Percentiles rank a stretch among this genome's conserved stretches.
Evolutionary conservation across 2,797 vertebrate species (phyloP).

Genomic region (Clarias laeviceps): DNA sequence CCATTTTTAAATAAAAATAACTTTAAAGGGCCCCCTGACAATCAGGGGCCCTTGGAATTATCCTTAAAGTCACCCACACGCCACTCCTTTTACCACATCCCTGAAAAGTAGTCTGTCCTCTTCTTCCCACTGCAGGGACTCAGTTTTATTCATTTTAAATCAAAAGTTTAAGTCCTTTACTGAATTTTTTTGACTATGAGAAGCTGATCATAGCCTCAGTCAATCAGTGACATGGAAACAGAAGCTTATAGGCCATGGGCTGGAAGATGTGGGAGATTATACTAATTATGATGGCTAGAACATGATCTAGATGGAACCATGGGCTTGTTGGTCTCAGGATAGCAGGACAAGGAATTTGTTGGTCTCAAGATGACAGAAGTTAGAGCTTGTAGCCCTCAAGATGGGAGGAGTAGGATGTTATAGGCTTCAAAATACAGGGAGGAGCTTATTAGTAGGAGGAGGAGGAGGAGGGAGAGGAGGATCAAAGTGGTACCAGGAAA

Average conservation of each 20-base stretch:
- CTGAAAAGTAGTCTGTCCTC: neutral
- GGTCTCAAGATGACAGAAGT: neutral
- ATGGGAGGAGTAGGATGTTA: neutral
- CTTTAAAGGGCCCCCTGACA: too few relatives aligned
- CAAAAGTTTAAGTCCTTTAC: neutral
- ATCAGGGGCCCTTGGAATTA: too few relatives aligned
- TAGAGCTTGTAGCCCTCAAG: neutral
- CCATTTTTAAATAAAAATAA: too few relatives aligned
- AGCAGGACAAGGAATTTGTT: neutral
- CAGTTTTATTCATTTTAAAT: neutral
- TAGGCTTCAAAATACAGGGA: neutral
- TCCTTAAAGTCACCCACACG: too few relatives aligned
- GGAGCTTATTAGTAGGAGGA: neutral
- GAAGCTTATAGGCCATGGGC: neutral
- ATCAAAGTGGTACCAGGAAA: too few relatives aligned
- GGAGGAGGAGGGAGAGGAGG: neutral
- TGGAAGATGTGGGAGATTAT: neutral
- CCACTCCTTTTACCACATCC: too few relatives aligned
- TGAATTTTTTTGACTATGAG: neutral
- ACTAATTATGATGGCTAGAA: neutral
- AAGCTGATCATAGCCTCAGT: neutral
- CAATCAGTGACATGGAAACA: neutral
- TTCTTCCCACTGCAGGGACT: neutral
- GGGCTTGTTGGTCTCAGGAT: too few relatives aligned
- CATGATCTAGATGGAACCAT: too few relatives aligned